phyloP scores from a whole-genome alignment of 2,113 vertebrate species.

The Tor tambroides region DNA sequence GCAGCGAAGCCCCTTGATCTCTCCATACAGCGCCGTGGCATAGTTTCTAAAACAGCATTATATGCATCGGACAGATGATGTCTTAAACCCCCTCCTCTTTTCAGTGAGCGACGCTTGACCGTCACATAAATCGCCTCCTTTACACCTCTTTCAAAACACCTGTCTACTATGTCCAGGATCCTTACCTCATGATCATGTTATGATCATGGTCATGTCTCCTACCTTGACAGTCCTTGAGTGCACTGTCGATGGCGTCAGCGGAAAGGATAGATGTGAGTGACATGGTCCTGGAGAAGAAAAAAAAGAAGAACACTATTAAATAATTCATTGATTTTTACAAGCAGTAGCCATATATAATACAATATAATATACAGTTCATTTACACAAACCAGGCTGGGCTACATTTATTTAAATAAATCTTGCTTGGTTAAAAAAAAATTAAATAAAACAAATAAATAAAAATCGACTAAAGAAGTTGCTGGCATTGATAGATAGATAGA shows the following conservation, averaged over 20 bases:
- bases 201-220: constrained; percentile 52
- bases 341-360: neutral
- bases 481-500: too few relatives aligned
- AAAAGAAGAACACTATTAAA: constrained; percentile 64
- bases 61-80: neutral
- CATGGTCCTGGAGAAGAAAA: constrained; percentile 84
- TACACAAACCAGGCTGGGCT: neutral
- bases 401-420: neutral
- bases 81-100: neutral
- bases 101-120: neutral
- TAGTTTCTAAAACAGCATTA: neutral
- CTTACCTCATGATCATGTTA: neutral
- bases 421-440: neutral
- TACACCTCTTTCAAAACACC: neutral
- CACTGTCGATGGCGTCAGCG: constrained; percentile 89
- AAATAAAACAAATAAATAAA: neutral
- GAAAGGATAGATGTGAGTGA: constrained; percentile 89
- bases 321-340: constrained; percentile 64
- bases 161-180: neutral
- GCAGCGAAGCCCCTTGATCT: neutral
- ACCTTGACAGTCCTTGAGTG: constrained; percentile 98
- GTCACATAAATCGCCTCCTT: neutral
- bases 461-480: neutral
- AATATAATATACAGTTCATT: neutral
- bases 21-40: neutral